Evolutionary conservation across 2,113 vertebrate genomes (phyloP).

Genomic region (Galeopterus variegatus): DNA sequence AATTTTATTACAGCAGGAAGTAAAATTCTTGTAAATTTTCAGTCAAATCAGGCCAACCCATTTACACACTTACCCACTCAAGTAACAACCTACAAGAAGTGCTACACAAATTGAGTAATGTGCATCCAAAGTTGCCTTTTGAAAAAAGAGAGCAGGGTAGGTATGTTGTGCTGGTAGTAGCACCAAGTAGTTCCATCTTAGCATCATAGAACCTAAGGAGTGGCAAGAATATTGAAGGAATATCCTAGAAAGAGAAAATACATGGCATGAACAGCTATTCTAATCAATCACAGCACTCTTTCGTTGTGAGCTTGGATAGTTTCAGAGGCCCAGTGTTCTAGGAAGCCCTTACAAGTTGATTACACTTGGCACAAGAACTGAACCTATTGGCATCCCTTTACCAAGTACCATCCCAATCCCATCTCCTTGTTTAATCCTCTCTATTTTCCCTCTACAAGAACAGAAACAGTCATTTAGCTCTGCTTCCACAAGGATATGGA

Average conservation of each 20-base stretch:
- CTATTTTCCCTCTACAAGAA: background rate
- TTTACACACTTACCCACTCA: background rate
- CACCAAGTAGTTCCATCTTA: background rate
- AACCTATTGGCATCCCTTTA: background rate
- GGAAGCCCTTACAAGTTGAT: background rate
- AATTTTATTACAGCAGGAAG: background rate
- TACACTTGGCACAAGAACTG: background rate
- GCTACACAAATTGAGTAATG: background rate
- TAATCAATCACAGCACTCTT: background rate
- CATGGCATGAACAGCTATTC: background rate
- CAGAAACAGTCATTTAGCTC: background rate
- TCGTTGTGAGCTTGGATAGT: background rate
- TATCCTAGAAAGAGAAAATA: background rate
- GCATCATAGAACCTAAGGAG: background rate
- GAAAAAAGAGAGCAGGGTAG: background rate
- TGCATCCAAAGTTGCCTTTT: background rate
- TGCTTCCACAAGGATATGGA: background rate
- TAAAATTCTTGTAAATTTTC: background rate
- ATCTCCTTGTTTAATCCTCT: background rate
- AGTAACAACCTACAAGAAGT: slow-evolving; percentile 28
- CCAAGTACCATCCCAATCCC: background rate
- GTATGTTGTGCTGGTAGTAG: background rate
- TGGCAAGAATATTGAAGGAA: background rate
- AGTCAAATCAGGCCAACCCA: background rate
- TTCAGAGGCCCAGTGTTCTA: background rate